Percentiles rank a stretch among this genome's conserved stretches.
Evolutionary conservation across 2,797 vertebrate genomes (phyloP).

Genomic region (Eidolon dupreanum): DNA sequence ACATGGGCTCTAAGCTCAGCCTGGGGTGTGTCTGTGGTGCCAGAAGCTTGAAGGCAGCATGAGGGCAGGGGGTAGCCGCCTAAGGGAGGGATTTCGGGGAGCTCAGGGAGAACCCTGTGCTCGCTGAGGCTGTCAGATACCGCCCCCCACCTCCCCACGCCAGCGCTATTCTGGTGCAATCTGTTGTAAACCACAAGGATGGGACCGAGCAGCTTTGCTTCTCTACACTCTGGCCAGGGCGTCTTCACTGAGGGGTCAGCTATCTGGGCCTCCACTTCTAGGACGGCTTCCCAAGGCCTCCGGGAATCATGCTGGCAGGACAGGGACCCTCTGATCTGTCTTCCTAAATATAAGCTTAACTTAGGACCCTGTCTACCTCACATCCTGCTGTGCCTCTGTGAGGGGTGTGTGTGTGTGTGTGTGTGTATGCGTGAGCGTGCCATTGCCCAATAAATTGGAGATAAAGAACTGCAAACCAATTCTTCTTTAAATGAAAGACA

Average conservation of each 20-base stretch:
- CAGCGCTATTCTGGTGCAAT: neutral
- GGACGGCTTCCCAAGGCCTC: neutral
- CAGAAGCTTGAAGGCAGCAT: neutral
- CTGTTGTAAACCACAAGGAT: neutral
- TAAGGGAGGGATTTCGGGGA: neutral
- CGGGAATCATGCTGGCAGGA: neutral
- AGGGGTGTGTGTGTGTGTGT: no score
- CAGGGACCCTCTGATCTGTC: neutral
- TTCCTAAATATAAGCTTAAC: neutral
- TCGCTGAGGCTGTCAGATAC: neutral
- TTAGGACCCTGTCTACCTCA: neutral
- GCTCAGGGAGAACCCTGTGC: neutral
- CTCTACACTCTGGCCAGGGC: neutral
- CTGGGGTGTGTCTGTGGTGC: neutral
- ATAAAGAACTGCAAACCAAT: neutral
- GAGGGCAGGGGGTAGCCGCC: neutral
- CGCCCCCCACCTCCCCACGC: accelerated
- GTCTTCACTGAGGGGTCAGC: neutral
- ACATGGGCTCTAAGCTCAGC: neutral
- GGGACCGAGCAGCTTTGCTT: neutral
- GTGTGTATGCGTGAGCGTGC: no score
- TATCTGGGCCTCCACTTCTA: neutral
- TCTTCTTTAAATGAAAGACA: neutral
- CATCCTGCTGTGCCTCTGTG: neutral
- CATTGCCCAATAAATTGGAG: neutral